phyloP scores from a whole-genome alignment of 1,140 invertebrate species.

The Andricus grossulariae region DNA sequence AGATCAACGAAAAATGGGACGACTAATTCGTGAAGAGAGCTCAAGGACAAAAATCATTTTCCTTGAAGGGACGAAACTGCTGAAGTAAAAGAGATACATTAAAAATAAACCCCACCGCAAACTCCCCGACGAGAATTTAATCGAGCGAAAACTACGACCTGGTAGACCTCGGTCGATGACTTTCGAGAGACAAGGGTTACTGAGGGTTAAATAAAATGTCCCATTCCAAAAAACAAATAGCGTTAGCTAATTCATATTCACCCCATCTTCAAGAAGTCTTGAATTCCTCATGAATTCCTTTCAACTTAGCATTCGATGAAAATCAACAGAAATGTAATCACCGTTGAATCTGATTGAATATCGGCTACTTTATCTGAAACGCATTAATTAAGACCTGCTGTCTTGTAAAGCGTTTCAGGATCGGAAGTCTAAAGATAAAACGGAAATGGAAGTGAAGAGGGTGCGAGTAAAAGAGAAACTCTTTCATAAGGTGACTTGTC shows the following conservation, averaged over 20 bases:
- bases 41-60: constrained; percentile 1
- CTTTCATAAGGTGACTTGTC: constrained; percentile 3
- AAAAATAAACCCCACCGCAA: neutral
- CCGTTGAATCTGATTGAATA: constrained; percentile 4
- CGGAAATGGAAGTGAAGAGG: constrained; percentile 26
- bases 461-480: constrained; percentile 22
- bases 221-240: too few relatives aligned
- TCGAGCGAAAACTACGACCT: constrained; percentile 54
- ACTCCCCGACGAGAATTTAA: constrained; percentile 36
- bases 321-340: constrained; percentile 28
- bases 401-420: constrained; percentile 11
- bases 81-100: neutral
- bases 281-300: neutral
- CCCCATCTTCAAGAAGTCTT: neutral
- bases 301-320: neutral
- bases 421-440: constrained; percentile 8
- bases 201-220: neutral
- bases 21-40: neutral
- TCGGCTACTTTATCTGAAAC: neutral
- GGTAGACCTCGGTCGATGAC: constrained; percentile 59
- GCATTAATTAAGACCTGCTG: constrained; percentile 16
- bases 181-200: constrained; percentile 38
- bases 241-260: neutral
- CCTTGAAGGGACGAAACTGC: neutral
- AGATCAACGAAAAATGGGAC: neutral